A percentile compares a stretch with the other conserved stretches of the same genome.
These are phyloP conservation scores for Autographa gamma DNA, from an alignment of 2,888 invertebrate species.

Conservation along the genomic window DNA sequence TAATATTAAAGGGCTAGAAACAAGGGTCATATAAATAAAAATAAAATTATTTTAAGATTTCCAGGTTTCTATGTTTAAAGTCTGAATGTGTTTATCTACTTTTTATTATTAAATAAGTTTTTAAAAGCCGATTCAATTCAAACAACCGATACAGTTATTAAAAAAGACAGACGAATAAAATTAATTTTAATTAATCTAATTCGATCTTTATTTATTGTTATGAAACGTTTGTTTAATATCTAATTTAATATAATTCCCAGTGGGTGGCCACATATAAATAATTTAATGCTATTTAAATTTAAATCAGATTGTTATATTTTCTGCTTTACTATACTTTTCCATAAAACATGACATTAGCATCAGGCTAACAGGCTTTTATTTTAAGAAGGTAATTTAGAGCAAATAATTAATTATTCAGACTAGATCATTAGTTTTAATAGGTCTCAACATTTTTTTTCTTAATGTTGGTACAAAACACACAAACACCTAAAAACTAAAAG, in stretches of 20 bases:
- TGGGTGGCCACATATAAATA: constrained; percentile 49
- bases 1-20: too few relatives aligned
- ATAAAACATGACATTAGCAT: constrained; percentile 15
- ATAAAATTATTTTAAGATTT: too few relatives aligned
- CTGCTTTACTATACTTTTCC: constrained; percentile 20
- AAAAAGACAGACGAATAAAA: constrained; percentile 35
- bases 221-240: constrained; percentile 24
- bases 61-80: too few relatives aligned
- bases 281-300: constrained; percentile 47
- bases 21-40: too few relatives aligned
- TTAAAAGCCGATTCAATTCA: too few relatives aligned
- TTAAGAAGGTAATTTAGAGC: background rate
- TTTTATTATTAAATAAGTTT: too few relatives aligned
- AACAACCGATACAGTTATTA: background rate
- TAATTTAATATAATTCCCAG: constrained; percentile 35
- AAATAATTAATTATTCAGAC: constrained; percentile 19
- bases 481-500: background rate
- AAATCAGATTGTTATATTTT: constrained; percentile 41
- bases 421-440: constrained; percentile 30
- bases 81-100: too few relatives aligned
- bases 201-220: constrained; percentile 45
- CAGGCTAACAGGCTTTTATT: background rate
- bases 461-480: background rate
- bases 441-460: background rate
- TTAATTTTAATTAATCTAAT: constrained; percentile 38